Evolutionary conservation across 2,797 vertebrate genomes (phyloP).

Genomic region (Neopelma chrysocephalum): DNA sequence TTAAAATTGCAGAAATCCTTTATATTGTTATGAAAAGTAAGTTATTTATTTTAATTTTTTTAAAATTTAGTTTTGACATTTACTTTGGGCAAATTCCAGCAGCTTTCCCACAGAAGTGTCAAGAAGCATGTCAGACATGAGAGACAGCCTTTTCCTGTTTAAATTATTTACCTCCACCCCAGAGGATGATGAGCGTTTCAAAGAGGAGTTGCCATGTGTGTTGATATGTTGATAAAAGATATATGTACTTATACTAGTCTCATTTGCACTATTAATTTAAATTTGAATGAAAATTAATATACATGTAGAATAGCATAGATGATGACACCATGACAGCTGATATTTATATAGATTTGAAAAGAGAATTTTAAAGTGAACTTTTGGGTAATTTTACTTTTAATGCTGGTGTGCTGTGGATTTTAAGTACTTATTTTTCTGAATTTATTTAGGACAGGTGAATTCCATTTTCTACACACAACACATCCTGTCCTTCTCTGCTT

Average conservation of each 20-base stretch:
- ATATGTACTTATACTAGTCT: background rate
- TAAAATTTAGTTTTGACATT: background rate
- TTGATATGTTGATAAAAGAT: background rate
- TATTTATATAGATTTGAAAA: background rate
- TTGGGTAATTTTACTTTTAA: background rate
- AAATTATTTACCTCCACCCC: background rate
- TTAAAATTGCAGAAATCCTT: background rate
- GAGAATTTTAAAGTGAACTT: background rate
- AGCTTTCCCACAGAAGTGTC: background rate
- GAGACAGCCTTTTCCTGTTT: background rate
- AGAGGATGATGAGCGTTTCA: background rate
- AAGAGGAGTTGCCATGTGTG: background rate
- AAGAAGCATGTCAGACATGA: background rate
- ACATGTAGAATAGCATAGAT: background rate
- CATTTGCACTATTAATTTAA: background rate
- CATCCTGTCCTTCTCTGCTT: background rate
- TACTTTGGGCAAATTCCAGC: background rate
- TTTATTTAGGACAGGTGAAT: background rate
- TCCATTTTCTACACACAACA: background rate
- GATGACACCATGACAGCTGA: background rate
- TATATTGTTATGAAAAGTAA: background rate
- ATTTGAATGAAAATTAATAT: background rate
- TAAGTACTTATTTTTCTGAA: background rate
- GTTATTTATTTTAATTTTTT: background rate
- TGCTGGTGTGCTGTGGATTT: background rate